phyloP scores from a whole-genome alignment of 2,797 vertebrate genomes.

The Hylomyscus alleni region DNA sequence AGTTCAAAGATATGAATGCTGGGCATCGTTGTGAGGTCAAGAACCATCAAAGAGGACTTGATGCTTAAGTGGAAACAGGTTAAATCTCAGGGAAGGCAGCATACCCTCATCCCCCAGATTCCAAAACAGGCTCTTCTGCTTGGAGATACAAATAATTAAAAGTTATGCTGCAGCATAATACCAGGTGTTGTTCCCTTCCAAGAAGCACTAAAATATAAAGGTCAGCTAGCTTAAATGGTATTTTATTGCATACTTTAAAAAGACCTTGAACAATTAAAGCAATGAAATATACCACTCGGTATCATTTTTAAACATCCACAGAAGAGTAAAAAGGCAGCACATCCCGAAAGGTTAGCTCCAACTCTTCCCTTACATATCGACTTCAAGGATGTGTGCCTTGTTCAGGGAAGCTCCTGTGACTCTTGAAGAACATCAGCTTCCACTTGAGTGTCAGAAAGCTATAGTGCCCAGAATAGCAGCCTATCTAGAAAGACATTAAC shows the following conservation, averaged over 20 bases:
- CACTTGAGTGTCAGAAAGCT: not conserved
- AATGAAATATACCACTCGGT: slow-evolving; percentile 72
- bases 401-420: not conserved
- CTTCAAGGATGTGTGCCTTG: not conserved
- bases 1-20: slow-evolving; percentile 52
- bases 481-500: not conserved
- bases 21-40: slow-evolving; percentile 79
- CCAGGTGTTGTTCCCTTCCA: slow-evolving; percentile 56
- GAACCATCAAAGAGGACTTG: slow-evolving; percentile 74
- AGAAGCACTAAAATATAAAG: slow-evolving; percentile 77
- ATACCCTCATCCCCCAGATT: slow-evolving; percentile 57
- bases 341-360: slow-evolving; percentile 45
- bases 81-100: slow-evolving; percentile 67
- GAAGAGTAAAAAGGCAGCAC: slow-evolving; percentile 60
- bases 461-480: not conserved
- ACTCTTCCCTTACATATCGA: slow-evolving; percentile 27
- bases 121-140: slow-evolving; percentile 68
- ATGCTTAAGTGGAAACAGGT: slow-evolving; percentile 52
- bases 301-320: slow-evolving; percentile 71
- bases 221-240: slow-evolving; percentile 78
- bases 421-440: not conserved
- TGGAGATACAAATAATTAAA: slow-evolving; percentile 28
- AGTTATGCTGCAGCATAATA: slow-evolving; percentile 70
- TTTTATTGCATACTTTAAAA: slow-evolving; percentile 80
- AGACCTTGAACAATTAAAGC: slow-evolving; percentile 79